Evolutionary conservation across 2,113 vertebrate species (phyloP).

Genomic region (Accipiter cooperii): DNA sequence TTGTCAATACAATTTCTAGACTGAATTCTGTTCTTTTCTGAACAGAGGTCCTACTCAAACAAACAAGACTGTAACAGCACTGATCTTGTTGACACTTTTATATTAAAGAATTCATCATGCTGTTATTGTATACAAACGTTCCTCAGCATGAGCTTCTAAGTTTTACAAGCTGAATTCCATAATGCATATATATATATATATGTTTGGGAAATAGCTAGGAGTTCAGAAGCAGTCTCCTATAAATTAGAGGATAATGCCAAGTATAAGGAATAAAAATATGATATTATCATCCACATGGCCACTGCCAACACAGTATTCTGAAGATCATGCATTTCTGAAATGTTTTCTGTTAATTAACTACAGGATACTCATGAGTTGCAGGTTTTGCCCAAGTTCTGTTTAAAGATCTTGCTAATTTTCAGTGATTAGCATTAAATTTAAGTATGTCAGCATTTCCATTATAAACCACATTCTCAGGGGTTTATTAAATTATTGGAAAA

Average conservation of each 20-base stretch:
- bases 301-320: background rate
- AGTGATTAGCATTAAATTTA: constrained; percentile 58
- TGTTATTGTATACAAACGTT: background rate
- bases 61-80: background rate
- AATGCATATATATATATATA: background rate
- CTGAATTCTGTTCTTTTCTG: background rate
- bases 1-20: background rate
- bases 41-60: background rate
- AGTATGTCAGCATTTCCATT: constrained; percentile 58
- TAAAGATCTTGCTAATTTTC: constrained; percentile 45
- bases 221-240: background rate
- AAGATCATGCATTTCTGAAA: background rate
- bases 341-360: constrained; percentile 23
- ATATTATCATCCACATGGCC: background rate
- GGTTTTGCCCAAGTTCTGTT: constrained; percentile 31
- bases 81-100: background rate
- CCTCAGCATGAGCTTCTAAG: background rate
- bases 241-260: background rate
- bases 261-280: background rate
- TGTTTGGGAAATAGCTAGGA: background rate
- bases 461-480: constrained; percentile 39
- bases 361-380: constrained; percentile 8
- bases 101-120: background rate
- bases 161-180: background rate
- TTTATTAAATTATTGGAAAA: constrained; percentile 61